Conservation (phyloP, 2,113 vertebrate genomes). For the Sinocyclocheilus anophthalmus region DNA sequence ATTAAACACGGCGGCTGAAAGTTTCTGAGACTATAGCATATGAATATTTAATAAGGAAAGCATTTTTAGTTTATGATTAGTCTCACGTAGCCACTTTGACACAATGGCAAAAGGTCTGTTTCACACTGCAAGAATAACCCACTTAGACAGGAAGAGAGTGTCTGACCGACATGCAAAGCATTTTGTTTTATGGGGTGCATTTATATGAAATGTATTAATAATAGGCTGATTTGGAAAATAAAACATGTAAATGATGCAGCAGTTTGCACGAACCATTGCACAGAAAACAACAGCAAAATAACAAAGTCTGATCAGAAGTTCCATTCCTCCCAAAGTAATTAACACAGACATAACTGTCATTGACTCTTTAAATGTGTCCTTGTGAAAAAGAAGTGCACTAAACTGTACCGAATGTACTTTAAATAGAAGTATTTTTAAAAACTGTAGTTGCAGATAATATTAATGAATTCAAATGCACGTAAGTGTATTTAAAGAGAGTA, state of each 20-base stretch:
- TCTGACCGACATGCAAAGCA: not conserved
- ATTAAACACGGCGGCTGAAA: not conserved
- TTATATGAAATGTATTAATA: not conserved
- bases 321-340: not conserved
- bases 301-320: not conserved
- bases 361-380: not conserved
- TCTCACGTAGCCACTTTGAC: conserved; percentile 20
- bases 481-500: not conserved
- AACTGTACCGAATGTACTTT: not conserved
- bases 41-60: not conserved
- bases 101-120: conserved; percentile 17
- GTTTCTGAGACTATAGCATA: not conserved
- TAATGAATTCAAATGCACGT: not conserved
- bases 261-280: not conserved
- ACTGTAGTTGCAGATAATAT: not conserved
- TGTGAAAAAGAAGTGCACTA: not conserved
- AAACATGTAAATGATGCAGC: not conserved
- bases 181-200: not conserved
- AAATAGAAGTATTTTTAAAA: too few species aligned
- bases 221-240: not conserved
- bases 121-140: not conserved
- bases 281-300: not conserved
- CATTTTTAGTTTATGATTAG: conserved; percentile 13
- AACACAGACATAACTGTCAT: not conserved
- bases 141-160: not conserved